Conservation (phyloP, 2,888 invertebrate genomes). For the Tetrapedia diversipes region DNA sequence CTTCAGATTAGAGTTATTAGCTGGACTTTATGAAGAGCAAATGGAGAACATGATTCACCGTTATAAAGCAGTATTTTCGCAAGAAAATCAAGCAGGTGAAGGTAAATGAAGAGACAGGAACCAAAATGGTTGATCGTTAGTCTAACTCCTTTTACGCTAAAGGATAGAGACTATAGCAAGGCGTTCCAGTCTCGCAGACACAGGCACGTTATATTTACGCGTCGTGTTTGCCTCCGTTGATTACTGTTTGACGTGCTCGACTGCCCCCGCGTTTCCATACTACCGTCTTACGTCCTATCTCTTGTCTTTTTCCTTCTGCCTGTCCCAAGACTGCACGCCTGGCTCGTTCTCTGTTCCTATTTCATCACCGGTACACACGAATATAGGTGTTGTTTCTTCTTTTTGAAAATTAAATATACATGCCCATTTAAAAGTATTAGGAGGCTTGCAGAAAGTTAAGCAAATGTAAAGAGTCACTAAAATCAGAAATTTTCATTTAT, state of each 20-base stretch:
- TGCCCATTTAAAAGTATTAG: too few relatives aligned
- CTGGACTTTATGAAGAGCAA: neutral
- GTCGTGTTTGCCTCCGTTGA: conserved; percentile 75
- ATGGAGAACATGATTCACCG: neutral
- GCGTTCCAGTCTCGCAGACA: conserved; percentile 32
- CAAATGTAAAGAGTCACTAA: too few relatives aligned
- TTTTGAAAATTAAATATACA: neutral
- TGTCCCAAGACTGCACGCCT: too few relatives aligned
- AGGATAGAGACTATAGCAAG: conserved; percentile 27
- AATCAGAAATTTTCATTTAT: too few relatives aligned
- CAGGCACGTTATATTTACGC: conserved; percentile 74
- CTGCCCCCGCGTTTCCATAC: conserved; percentile 57
- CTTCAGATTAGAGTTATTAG: neutral
- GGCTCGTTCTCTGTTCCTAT: neutral
- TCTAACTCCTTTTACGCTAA: conserved; percentile 24
- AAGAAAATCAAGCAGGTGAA: too few relatives aligned
- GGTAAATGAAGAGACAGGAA: neutral
- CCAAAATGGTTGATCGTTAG: conserved; percentile 34
- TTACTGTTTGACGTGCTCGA: conserved; percentile 76
- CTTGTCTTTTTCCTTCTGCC: conserved; percentile 41
- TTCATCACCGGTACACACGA: neutral
- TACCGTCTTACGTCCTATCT: conserved; percentile 44
- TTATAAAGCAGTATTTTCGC: neutral
- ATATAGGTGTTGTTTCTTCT: neutral
- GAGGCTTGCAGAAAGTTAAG: too few relatives aligned